Evolutionary conservation across 2,888 invertebrate genomes (phyloP).

Genomic region (Thymelicus sylvestris): DNA sequence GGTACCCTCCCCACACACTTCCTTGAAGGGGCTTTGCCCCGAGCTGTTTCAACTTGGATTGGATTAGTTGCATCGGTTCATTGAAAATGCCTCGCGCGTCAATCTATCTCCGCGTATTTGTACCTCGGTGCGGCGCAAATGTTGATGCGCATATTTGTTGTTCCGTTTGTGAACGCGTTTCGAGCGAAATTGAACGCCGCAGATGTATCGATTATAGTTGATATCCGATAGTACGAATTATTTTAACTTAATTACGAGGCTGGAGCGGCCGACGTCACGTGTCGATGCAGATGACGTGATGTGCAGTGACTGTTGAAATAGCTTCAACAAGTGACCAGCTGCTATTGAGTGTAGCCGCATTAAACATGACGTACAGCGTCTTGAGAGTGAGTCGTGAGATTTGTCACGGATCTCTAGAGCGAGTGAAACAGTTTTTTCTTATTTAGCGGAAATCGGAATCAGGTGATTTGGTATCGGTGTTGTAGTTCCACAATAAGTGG

Average conservation of each 20-base stretch:
- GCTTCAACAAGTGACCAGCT: slow-evolving; percentile 49
- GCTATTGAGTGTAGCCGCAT: slow-evolving; percentile 50
- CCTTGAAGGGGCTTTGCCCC: slow-evolving; percentile 73
- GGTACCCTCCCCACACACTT: slow-evolving; percentile 79
- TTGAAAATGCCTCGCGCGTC: slow-evolving; percentile 65
- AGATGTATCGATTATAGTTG: neutral
- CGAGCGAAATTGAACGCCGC: neutral
- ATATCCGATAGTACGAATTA: neutral
- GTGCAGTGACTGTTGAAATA: slow-evolving; percentile 45
- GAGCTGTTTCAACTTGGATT: slow-evolving; percentile 69
- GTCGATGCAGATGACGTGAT: slow-evolving; percentile 27
- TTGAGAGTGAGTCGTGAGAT: slow-evolving; percentile 62
- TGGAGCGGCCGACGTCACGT: slow-evolving; percentile 9
- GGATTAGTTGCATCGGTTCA: slow-evolving; percentile 76
- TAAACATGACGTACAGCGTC: slow-evolving; percentile 66
- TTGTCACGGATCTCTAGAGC: slow-evolving; percentile 42
- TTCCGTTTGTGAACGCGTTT: slow-evolving; percentile 5
- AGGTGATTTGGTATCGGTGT: slow-evolving; percentile 24
- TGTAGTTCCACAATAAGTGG: neutral
- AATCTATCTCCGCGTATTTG: slow-evolving; percentile 50
- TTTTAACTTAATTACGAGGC: neutral
- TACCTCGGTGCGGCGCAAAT: slow-evolving; percentile 38
- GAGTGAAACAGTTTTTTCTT: slow-evolving; percentile 32
- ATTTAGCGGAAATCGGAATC: slow-evolving; percentile 5
- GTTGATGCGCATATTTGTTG: slow-evolving; percentile 11